phyloP scores from a whole-genome alignment of 2,113 vertebrate genomes.

The Naja naja region DNA sequence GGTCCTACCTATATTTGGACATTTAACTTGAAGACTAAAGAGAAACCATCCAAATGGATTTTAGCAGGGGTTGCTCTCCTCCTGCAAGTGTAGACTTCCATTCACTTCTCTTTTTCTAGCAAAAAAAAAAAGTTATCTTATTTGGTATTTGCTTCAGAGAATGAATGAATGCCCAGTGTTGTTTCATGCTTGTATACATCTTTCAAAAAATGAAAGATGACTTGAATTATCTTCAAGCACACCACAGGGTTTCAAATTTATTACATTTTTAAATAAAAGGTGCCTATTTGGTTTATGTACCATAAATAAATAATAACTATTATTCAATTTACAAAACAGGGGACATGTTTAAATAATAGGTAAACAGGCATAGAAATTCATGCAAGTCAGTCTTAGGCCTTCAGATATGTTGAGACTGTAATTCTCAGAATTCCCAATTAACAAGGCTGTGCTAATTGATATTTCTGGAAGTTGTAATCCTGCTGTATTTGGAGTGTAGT shows the following conservation, averaged over 20 bases:
- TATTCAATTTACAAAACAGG: not conserved
- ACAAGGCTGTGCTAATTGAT: not conserved
- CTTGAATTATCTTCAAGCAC: not conserved
- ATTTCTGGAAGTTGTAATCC: not conserved
- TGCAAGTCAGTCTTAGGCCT: not conserved
- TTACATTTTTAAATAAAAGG: not conserved
- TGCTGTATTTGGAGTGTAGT: not conserved
- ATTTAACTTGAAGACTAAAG: constrained; percentile 91
- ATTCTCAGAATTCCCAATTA: not conserved
- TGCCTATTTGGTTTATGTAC: not conserved
- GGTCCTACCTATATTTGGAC: constrained; percentile 93
- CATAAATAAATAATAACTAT: not conserved
- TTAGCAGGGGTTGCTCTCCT: constrained; percentile 90
- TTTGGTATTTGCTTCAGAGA: not conserved
- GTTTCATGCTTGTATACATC: not conserved
- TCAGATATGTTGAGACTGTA: not conserved
- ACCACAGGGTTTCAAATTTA: not conserved
- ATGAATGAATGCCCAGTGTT: not conserved
- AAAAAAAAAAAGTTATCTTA: not conserved
- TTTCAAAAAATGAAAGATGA: not conserved
- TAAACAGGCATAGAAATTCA: not conserved
- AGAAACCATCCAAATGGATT: constrained; percentile 89
- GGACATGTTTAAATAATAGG: not conserved
- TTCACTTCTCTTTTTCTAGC: not conserved
- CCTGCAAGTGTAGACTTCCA: constrained; percentile 75